phyloP scores from a whole-genome alignment of 2,888 invertebrate species.

The Pocota personata region DNA sequence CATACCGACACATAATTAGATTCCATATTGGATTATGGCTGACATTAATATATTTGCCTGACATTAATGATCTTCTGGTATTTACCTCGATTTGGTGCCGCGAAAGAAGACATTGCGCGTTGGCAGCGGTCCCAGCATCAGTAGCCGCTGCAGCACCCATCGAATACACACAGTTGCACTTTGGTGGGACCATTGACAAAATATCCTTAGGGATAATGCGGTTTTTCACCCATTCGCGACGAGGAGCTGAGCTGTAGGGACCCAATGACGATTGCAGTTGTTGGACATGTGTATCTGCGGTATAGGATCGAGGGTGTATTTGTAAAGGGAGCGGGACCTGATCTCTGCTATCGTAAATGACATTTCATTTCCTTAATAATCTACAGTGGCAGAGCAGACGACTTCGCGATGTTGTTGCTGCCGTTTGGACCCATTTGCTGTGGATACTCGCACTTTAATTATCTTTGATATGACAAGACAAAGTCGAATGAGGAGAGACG shows the following conservation, averaged over 20 bases:
- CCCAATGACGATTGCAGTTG: slow-evolving; percentile 48
- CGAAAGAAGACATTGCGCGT: slow-evolving; percentile 69
- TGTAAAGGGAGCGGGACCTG: slow-evolving; percentile 6
- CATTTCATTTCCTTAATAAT: slow-evolving; percentile 53
- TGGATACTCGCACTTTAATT: slow-evolving; percentile 51
- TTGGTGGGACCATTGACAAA: slow-evolving; percentile 66
- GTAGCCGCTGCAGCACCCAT: slow-evolving; percentile 42
- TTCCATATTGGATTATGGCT: slow-evolving; percentile 76
- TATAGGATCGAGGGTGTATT: slow-evolving; percentile 14
- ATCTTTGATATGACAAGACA: slow-evolving; percentile 61
- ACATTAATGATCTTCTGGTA: slow-evolving; percentile 77
- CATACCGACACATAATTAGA: slow-evolving; percentile 75
- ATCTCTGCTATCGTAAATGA: slow-evolving; percentile 41
- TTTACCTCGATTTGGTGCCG: slow-evolving; percentile 76
- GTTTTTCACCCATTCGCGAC: background rate
- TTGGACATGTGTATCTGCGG: slow-evolving; percentile 51
- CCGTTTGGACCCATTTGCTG: background rate
- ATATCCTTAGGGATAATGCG: slow-evolving; percentile 70
- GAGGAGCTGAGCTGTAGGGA: background rate
- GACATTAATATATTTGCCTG: slow-evolving; percentile 77
- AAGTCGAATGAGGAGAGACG: slow-evolving; percentile 13
- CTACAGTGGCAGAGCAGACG: slow-evolving; percentile 15
- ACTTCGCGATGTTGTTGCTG: background rate
- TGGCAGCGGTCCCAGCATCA: background rate
- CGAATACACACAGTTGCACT: slow-evolving; percentile 23